Conservation (phyloP, 2,797 vertebrate species). For the Percopsis omiscomaycus region DNA sequence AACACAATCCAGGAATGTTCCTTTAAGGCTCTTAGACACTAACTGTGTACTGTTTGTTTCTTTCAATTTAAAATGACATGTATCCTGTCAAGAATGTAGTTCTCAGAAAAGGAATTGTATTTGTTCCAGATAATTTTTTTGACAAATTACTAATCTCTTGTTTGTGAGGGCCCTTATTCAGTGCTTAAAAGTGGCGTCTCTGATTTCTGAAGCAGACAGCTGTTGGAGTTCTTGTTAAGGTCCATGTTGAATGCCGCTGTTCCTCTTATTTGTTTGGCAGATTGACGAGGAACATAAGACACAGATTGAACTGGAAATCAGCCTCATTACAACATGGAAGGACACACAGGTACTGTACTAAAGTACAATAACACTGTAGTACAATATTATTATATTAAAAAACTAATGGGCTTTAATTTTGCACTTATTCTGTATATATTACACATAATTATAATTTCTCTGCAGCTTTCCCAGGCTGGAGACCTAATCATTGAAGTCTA, state of each 20-base stretch:
- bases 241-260: slow-evolving; percentile 1
- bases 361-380: not conserved
- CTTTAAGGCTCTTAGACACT: too few species aligned
- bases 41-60: too few species aligned
- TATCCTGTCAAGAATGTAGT: too few species aligned
- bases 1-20: too few species aligned
- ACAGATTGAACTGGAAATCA: slow-evolving; percentile 95
- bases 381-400: not conserved
- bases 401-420: not conserved
- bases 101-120: too few species aligned
- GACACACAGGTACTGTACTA: slow-evolving; percentile 87
- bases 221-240: not conserved
- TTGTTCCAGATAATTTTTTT: too few species aligned
- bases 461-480: slow-evolving; percentile 93
- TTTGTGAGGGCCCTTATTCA: too few species aligned
- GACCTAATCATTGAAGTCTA: slow-evolving; percentile 97
- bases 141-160: not conserved
- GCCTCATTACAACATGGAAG: slow-evolving; percentile 95
- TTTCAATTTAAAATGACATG: too few species aligned
- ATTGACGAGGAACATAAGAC: slow-evolving; percentile 94
- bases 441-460: not conserved
- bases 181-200: too few species aligned
- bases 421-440: not conserved
- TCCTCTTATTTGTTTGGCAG: slow-evolving; percentile 63
- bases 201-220: too few species aligned